phyloP scores from a whole-genome alignment of 2,888 invertebrate genomes.

The Andricus curvator region DNA sequence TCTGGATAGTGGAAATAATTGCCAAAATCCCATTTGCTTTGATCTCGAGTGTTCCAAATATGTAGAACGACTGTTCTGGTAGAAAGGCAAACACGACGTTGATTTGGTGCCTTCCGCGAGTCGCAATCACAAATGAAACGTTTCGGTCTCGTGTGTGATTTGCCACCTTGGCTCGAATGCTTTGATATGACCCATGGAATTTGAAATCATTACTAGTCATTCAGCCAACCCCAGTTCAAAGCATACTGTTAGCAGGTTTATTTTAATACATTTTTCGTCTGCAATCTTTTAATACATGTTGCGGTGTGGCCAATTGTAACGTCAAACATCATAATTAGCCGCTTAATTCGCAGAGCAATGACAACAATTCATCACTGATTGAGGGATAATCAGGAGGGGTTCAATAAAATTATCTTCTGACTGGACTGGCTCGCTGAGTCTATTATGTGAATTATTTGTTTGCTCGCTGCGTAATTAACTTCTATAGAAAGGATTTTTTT shows the following conservation, averaged over 20 bases:
- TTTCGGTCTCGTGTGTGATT: conserved; percentile 12
- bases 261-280: not conserved
- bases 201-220: not conserved
- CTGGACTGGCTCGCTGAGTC: conserved; percentile 6
- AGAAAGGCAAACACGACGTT: conserved; percentile 9
- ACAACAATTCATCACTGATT: conserved; percentile 27
- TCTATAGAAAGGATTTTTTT: not conserved
- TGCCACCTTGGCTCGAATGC: conserved; percentile 4
- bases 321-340: conserved; percentile 10
- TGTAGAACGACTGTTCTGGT: not conserved
- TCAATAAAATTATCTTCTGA: conserved; percentile 28
- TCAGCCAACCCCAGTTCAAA: not conserved
- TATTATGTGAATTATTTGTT: conserved; percentile 29
- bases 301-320: not conserved
- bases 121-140: conserved; percentile 16
- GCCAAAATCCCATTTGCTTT: conserved; percentile 17
- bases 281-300: not conserved
- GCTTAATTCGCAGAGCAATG: conserved; percentile 5
- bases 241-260: not conserved
- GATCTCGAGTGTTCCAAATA: conserved; percentile 5
- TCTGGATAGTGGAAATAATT: not conserved
- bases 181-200: conserved; percentile 2
- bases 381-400: conserved; percentile 19
- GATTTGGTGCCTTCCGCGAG: conserved; percentile 19
- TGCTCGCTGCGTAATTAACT: not conserved